A percentile compares a stretch with the other conserved stretches of the same genome.
Evolutionary conservation across 2,113 vertebrate genomes (phyloP).

Genomic region (Mastomys natalensis): DNA sequence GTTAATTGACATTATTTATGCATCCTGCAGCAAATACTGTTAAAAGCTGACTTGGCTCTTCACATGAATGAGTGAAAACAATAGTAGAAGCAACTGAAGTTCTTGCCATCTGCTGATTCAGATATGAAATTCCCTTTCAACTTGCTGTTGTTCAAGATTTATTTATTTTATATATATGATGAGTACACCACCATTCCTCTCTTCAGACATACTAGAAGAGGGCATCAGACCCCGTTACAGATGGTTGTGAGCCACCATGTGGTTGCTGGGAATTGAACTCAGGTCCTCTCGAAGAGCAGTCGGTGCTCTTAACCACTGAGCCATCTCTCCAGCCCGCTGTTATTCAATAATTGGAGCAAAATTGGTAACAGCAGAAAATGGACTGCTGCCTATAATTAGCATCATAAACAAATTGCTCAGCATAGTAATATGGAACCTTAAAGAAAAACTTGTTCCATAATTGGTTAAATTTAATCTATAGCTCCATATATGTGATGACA

Average conservation of each 20-base stretch:
- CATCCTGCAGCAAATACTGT: not conserved
- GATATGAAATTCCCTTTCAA: not conserved
- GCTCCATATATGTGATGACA: not conserved
- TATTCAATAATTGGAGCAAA: constrained; percentile 34
- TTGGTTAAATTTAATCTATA: constrained; percentile 35
- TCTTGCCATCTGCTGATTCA: constrained; percentile 10
- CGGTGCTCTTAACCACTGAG: too few relatives aligned
- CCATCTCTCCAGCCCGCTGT: not conserved
- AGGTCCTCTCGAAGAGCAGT: too few relatives aligned
- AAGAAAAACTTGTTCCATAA: not conserved
- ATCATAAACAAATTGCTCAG: not conserved
- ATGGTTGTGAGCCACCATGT: too few relatives aligned
- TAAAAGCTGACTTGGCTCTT: not conserved
- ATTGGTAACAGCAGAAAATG: constrained; percentile 35
- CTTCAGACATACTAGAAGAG: too few relatives aligned
- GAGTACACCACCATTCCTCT: too few relatives aligned
- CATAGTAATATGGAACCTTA: constrained; percentile 20
- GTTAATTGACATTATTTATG: constrained; percentile 24
- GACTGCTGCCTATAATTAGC: constrained; percentile 16
- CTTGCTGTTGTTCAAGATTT: not conserved
- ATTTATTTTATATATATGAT: too few relatives aligned
- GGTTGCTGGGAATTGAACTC: too few relatives aligned
- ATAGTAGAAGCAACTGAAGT: constrained; percentile 15
- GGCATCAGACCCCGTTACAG: too few relatives aligned
- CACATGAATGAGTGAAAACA: not conserved